Base-by-base conservation (phyloP, 2,888 invertebrate genomes). In the Spodoptera exigua region DNA sequence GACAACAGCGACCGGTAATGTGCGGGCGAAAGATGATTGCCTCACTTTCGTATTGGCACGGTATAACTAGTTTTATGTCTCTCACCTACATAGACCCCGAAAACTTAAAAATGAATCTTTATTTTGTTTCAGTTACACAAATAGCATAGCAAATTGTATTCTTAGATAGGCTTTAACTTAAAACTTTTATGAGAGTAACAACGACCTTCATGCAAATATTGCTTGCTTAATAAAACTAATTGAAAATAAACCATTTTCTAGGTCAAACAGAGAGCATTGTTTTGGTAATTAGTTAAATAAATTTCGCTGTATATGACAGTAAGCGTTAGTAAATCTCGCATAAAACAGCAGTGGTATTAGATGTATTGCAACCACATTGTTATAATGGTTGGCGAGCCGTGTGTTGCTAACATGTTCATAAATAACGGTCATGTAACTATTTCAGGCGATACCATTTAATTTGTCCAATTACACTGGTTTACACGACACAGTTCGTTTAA, bases 391-490 rank as follows among this genome's bases (percentile, higher is more conserved):
- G 53, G 4, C 17, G 39, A 37, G 44, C 68, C 69, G 54, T 61
- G 47, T 68, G 68, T 11, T 51, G 13, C 17, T 9, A 51, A 61
- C 73, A 36, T 68, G 68, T 73, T 16, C 61, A 73, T 73, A 69
- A 70, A 70, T 70, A 74, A 74, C 53, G 64, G 41, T 37, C 44
- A 37, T 61, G 70, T 69, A 57, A 70, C 70, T 55, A 72, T 72
- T 51, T 52, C 70, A 61, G 49, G 63, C 70, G 53, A 69, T 57
- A 54, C 64, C 53, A 69, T 70, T 70, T 70, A 69, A 70, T 70
- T 70, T 51, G 70, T 51, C 46, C 74, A 70, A 70, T 70, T 73
- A 70, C 39, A 69, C 21, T 49, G 69, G 56, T 74, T 68, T 51
- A 73, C 70, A 68, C 61, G 51, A 57, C 70, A 61, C 41, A 17